phyloP scores from a whole-genome alignment of 2,113 vertebrate species.

The Cettia cetti region DNA sequence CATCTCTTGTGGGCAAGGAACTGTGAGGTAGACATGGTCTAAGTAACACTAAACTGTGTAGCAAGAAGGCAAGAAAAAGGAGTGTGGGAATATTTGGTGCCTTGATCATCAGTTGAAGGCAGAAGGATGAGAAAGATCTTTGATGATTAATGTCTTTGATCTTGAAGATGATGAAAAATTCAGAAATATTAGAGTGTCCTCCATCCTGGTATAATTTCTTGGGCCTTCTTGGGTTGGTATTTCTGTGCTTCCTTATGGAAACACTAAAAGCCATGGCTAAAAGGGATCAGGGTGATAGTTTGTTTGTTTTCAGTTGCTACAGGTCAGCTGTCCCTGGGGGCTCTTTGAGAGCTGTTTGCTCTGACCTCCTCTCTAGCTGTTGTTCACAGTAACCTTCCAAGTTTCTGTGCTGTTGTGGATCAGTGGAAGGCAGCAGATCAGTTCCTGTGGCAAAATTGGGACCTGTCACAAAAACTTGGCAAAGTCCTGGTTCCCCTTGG shows the following conservation, averaged over 20 bases:
- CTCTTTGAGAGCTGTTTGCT: background rate
- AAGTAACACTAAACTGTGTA: background rate
- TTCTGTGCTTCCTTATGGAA: background rate
- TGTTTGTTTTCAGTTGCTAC: background rate
- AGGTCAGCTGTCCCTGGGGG: background rate
- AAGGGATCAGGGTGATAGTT: background rate
- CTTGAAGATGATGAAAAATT: background rate
- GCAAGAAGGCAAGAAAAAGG: background rate
- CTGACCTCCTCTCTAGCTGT: background rate
- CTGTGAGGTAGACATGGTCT: background rate
- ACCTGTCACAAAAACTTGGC: background rate
- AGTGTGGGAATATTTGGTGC: background rate
- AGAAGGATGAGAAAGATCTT: background rate
- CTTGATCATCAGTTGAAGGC: conserved; percentile 25
- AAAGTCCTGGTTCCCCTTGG: background rate
- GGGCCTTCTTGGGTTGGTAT: background rate
- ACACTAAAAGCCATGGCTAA: background rate
- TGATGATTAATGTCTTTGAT: conserved; percentile 40
- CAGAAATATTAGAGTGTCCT: background rate
- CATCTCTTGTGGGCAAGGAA: background rate
- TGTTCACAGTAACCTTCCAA: background rate
- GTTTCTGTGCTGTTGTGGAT: background rate
- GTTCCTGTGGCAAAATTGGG: background rate
- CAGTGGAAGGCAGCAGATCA: accelerated
- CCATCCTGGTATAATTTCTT: background rate